These are phyloP conservation scores for Tipula vernalis DNA, from an alignment of 2,888 invertebrate genomes.

Conservation along the genomic window DNA sequence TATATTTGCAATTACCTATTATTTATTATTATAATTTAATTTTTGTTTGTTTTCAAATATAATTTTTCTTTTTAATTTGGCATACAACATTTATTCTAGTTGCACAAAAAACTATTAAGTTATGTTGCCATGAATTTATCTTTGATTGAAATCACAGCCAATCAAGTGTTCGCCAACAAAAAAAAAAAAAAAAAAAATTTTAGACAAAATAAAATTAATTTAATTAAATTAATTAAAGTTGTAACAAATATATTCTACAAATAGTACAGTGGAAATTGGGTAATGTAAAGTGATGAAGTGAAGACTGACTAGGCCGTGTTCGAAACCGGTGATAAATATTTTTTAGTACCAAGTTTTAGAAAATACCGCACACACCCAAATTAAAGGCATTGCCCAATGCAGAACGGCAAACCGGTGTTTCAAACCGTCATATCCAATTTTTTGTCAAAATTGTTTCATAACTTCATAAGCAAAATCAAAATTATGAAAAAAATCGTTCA, in stretches of 20 bases:
- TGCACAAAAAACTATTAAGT: not conserved
- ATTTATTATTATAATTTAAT: not conserved
- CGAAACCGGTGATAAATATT: no score
- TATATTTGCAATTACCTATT: not conserved
- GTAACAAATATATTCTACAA: not conserved
- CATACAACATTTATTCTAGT: not conserved
- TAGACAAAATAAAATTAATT: not conserved
- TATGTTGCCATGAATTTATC: not conserved
- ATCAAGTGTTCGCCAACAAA: not conserved
- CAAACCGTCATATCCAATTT: no score
- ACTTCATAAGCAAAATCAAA: no score
- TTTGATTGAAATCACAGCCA: not conserved
- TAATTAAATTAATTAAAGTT: not conserved
- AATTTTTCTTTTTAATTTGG: not conserved
- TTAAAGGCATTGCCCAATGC: no score
- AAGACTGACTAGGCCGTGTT: not conserved
- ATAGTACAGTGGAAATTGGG: not conserved
- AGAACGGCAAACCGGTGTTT: no score
- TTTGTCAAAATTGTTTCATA: no score
- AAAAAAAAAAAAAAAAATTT: not conserved
- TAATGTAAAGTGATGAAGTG: not conserved
- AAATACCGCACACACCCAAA: no score
- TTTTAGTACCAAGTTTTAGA: no score
- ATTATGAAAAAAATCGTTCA: no score
- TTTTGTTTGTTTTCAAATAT: not conserved